Evolutionary conservation across 92 coral and sea anemone species (phyloP), one percentile per base, ranked within the genome.

Genomic region (Parazoanthus swiftii): DNA sequence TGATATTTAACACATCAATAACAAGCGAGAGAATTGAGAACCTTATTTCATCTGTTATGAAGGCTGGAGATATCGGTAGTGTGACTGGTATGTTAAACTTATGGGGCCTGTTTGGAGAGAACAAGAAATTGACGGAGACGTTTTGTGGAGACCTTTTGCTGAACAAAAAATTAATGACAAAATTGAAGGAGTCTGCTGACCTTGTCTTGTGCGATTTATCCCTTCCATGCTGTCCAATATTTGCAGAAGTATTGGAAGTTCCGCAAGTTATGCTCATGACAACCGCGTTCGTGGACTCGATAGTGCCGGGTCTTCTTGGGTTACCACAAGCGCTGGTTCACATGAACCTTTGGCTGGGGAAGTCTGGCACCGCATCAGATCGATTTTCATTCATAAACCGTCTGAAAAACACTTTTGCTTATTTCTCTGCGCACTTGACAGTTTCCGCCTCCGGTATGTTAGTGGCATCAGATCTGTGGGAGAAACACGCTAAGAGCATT

Each of bases 191-290:
- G 51, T 68, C 89, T 36, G 89, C 72, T 50, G 92, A 90, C 72
- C 71, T 90, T 35, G 89, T 90, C 43, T 50, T 90, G 56, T 90
- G 92, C 13, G 92, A 90, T 43, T n/a, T 70, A 25, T 6, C 86
- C 25, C 86, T 78, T 56, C 21, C 39, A 3, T 90, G 92, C 74
- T 90, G 92, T 46, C 46, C 75, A 25, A 81, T 90, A 13, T 29
- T 90, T 44, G 89, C 88, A 48, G 92, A 90, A 56, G 26, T 85
- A 38, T 43, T 90, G 54, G 73, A 79, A 72, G 92, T 72, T 51
- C 82, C 89, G 2, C 86, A 88, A 5, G 92, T 90, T 38, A 39
- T 58, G 21, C 80, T 90, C 35, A 3, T 65, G 29, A 67, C 92
- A 21, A 37, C 76, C 8, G 92, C 89, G 20, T 85, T 90, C 54